Evolutionary conservation across 2,888 invertebrate species (phyloP), one percentile per base, ranked within the genome.

Genomic region (Chrysolina haemoptera): DNA sequence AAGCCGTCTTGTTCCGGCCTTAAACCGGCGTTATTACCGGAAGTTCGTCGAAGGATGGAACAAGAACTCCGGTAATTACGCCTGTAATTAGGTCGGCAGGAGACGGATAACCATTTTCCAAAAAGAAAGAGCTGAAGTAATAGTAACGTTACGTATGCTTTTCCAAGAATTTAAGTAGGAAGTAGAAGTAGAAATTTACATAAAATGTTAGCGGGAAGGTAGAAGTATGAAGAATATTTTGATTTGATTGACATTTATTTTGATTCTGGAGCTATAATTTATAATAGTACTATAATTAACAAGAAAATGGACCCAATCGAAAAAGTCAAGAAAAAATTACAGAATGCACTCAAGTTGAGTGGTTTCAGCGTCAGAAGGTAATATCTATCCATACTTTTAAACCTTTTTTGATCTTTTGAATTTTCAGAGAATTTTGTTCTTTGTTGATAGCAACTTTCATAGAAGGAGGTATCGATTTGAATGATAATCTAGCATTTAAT

Each of bases 301-400:
- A 22, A 20, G 12, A 8, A 67, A 53, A 67, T 67, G 67, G 53
- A 67, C 53, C 40, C 27, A 35, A 53, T 53, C 53, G 90, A 91
- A 81, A 89, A 87, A 84, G 85, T 93, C 72, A 90, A 91, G 55
- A 89, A 89, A 79, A 92, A 92, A 83, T 90, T 95, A 10, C 91
- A 91, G 81, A 91, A 90, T 82, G 91, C 92, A 0, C 94, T 96
- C 79, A 94, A 94, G 87, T 88, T 96, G 35, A 93, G 93, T 86
- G 95, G 96, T 35, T 94, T 94, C 79, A 90, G 90, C 0, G 90
- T 95, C 68, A 90, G 94, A 79, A 92, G 90, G 89, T 90, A 87
- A 79, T 73, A 43, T 1, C 35, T 66, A 35, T 41, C n/a, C 18
- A 46, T 66, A 20, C 55, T 5, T 27, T 59, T 6, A 27, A 9